Base-by-base conservation (phyloP, 2,888 invertebrate genomes). In the Girardia tigrina region DNA sequence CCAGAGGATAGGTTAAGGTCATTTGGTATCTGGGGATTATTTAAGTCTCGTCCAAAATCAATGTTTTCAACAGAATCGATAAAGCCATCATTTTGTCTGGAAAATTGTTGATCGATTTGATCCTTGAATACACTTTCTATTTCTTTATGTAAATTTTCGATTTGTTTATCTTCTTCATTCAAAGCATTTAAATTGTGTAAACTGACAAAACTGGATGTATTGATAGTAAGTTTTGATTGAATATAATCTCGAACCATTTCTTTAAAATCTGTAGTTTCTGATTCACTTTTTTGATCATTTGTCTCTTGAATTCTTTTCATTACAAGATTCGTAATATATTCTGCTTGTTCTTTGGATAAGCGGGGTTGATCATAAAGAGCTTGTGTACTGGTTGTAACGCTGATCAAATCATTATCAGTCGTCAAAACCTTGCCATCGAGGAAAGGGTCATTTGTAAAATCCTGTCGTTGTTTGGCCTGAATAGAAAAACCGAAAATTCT, bases 401-500 rank as follows among this genome's bases (percentile, higher is more conserved):
- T 56, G n/a, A 56, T 56, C 8, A 56, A n/a, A 20, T 56, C 56
- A 56, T 56, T 56, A 56, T 56, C 56, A 12, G 23, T n/a, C 4
- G 56, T 56, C 2, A 56, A n/a, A 56, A 56, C n/a, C 56, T 20
- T 56, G n/a, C n/a, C 56, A n/a, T 56, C 56, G n/a, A n/a, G n/a
- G n/a, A 56, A 56, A 8, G 23, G 56, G 56, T 23, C n/a, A 23
- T n/a, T 12, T 56, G 56, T 20, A 2, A 56, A 12, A 56, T 4
- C n/a, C 2, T 56, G n/a, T n/a, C 23, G 56, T 8, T 20, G 4
- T 12, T 56, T 56, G n/a, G 56, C 56, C 23, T 8, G 4, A 12
- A 56, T 56, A 56, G n/a, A 20, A n/a, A n/a, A n/a, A n/a, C 23
- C 23, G 6, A 56, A n/a, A 56, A 56, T 56, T 20, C n/a, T 56